These are phyloP conservation scores for Oscheius sp. DNA, from an alignment of 2,888 invertebrate species.

Conservation along the genomic window DNA sequence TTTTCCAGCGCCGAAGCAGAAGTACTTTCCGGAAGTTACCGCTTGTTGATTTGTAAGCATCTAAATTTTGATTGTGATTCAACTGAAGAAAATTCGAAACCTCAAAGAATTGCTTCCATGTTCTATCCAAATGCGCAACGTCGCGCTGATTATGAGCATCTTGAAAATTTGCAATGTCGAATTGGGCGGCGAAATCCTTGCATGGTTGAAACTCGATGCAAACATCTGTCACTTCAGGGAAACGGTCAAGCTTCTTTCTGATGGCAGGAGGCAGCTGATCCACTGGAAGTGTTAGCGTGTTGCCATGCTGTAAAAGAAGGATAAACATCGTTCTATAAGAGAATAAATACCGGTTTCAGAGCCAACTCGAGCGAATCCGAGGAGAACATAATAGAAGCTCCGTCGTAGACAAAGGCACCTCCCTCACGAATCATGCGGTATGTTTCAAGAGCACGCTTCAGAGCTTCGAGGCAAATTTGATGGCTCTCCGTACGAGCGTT, in stretches of 20 bases:
- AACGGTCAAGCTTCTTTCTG: slow-evolving; percentile 11
- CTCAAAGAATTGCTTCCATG: slow-evolving; percentile 37
- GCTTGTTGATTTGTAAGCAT: too few species aligned
- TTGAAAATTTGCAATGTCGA: slow-evolving; percentile 25
- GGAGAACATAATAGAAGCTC: slow-evolving; percentile 30
- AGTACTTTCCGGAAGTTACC: slow-evolving; percentile 6
- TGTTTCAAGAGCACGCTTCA: slow-evolving; percentile 29
- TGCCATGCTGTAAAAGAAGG: background rate
- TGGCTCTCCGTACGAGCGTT: slow-evolving; percentile 18
- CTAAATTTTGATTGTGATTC: too few species aligned
- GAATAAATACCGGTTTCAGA: slow-evolving; percentile 29
- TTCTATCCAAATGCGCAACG: slow-evolving; percentile 31
- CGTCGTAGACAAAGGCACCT: slow-evolving; percentile 25
- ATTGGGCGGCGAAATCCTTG: slow-evolving; percentile 18
- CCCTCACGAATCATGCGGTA: slow-evolving; percentile 29
- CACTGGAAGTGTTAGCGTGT: slow-evolving; percentile 9
- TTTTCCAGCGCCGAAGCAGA: slow-evolving; percentile 30
- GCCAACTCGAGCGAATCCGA: slow-evolving; percentile 22
- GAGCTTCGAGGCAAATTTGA: slow-evolving; percentile 33
- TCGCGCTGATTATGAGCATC: slow-evolving; percentile 30
- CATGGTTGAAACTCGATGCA: slow-evolving; percentile 23
- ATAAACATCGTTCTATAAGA: background rate
- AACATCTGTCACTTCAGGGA: slow-evolving; percentile 10
- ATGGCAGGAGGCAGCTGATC: slow-evolving; percentile 6
- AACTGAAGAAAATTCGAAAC: too few species aligned